These are phyloP conservation scores for Spea multiplicata DNA, from an alignment of 2,113 vertebrate genomes.

Conservation along the genomic window DNA sequence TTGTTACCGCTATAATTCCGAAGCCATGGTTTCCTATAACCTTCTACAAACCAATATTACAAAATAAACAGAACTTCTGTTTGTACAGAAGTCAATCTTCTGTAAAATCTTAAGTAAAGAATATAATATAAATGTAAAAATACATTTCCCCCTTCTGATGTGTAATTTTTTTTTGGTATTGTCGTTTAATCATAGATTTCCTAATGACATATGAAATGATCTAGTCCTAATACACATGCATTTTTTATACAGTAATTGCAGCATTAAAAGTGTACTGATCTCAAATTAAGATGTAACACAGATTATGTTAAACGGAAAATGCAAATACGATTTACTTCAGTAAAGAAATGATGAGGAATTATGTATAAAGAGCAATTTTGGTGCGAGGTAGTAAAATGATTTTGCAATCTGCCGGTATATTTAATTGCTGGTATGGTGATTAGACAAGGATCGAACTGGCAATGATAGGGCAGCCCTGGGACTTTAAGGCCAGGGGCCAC, in stretches of 20 bases:
- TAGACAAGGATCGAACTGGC: too few species aligned
- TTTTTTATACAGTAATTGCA: conserved; percentile 10
- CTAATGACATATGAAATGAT: not conserved
- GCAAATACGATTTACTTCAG: not conserved
- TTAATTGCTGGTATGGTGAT: too few species aligned
- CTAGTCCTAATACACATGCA: not conserved
- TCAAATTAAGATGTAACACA: conserved; percentile 1
- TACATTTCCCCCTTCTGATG: not conserved
- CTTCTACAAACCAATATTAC: conserved; percentile 25
- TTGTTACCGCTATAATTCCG: conserved; percentile 34
- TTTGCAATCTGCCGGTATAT: too few species aligned
- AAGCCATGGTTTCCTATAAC: conserved; percentile 2
- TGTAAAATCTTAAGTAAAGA: conserved; percentile 26
- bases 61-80: conserved; percentile 31
- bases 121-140: conserved; percentile 9
- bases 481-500: too few species aligned
- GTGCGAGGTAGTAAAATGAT: too few species aligned
- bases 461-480: too few species aligned
- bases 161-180: not conserved
- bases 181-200: conserved; percentile 15
- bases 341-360: too few species aligned
- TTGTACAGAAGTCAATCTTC: conserved; percentile 37
- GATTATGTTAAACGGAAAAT: not conserved
- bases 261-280: not conserved
- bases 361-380: too few species aligned